Conservation (phyloP, 2,797 vertebrate genomes). For the Adrianichthys oophorus region DNA sequence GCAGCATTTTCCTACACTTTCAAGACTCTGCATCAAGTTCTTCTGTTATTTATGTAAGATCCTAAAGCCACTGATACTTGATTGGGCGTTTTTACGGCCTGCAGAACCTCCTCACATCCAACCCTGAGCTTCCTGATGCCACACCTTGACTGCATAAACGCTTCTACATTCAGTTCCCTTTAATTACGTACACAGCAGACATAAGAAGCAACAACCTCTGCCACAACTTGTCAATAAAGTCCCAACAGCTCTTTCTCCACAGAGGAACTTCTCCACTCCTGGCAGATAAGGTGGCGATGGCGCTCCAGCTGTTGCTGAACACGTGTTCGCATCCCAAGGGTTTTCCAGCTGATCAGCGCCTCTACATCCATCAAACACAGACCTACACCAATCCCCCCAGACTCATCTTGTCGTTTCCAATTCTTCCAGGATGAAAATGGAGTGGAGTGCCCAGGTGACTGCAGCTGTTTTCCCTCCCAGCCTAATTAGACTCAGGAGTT, state of each 20-base stretch:
- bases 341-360: slow-evolving; percentile 53
- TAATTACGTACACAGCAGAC: slow-evolving; percentile 56
- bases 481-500: slow-evolving; percentile 68
- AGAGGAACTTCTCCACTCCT: slow-evolving; percentile 4
- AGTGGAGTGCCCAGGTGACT: slow-evolving; percentile 60
- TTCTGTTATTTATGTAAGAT: neutral
- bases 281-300: slow-evolving; percentile 10
- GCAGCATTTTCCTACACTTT: no score
- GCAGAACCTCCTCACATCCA: slow-evolving; percentile 4
- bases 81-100: slow-evolving; percentile 2
- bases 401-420: slow-evolving; percentile 45
- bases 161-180: slow-evolving; percentile 43
- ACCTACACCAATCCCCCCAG: slow-evolving; percentile 15
- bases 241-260: slow-evolving; percentile 17
- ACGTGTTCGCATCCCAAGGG: slow-evolving; percentile 26
- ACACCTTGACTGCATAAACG: slow-evolving; percentile 22
- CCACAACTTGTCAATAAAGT: slow-evolving; percentile 41
- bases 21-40: neutral
- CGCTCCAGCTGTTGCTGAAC: slow-evolving; percentile 35
- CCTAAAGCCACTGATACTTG: no score
- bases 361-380: slow-evolving; percentile 24
- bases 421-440: slow-evolving; percentile 32
- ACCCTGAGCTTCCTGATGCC: slow-evolving; percentile 21
- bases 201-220: slow-evolving; percentile 33
- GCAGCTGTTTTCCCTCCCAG: slow-evolving; percentile 61